Evolutionary conservation across 2,113 vertebrate genomes (phyloP), one percentile per base, ranked within the genome.

Genomic region (Melanerpes aurifrons): DNA sequence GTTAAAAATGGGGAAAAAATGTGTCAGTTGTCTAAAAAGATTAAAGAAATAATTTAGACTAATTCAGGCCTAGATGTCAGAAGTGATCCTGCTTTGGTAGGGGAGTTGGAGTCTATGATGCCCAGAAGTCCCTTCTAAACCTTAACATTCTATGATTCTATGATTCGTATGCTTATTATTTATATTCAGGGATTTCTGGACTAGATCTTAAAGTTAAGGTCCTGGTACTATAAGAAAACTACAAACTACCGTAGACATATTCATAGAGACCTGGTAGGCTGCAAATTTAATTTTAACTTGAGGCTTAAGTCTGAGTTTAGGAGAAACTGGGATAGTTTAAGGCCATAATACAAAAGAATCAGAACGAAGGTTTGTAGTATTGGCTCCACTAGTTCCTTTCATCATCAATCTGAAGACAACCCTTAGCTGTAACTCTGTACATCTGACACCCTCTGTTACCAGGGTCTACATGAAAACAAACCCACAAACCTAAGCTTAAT

Each of bases 361-460:
- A 50, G 50, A 64, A 91, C 70, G 50, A 43, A 72, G 50, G 69
- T 56, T 29, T 28, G 25, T 12, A 16, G 20, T 25, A 12, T 7
- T 77, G 29, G 4, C 9, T 56, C 26, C 10, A 12, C 32, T 59
- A 50, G 15, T 28, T 17, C 16, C 25, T 59, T 78, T 80, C 35
- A 37, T 35, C 61, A 37, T 37, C 35, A 63, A 9, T 58, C 57
- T 58, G 15, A 58, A 12, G 31, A 75, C 53, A 88, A 87, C 8
- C 6, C 10, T 32, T 48, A 12, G 24, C 16, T 43, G 4, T 53
- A 32, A 19, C 5, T 61, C 5, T 61, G 5, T 64, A 50, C 10
- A 7, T 54, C 70, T 85, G 22, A 77, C 2, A 0, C 1, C 0
- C 2, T 59, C 37, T 22, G 8, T 61, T 53, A 45, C 5, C 0